Evolutionary conservation across 2,113 vertebrate species (phyloP).

Genomic region (Mormyrus lacerda): DNA sequence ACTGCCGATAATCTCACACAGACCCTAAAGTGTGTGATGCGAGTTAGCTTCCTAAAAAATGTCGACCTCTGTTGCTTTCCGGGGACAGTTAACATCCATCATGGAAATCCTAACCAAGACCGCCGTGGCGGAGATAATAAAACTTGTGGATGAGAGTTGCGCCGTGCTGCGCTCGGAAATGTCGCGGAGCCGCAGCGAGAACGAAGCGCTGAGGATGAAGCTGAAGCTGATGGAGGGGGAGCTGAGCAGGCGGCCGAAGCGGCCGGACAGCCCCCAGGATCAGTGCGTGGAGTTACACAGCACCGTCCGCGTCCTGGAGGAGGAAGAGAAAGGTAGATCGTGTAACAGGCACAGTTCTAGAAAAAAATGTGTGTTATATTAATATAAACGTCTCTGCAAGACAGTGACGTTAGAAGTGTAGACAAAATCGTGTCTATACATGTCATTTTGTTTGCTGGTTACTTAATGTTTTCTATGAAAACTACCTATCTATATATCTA

Average conservation of each 20-base stretch:
- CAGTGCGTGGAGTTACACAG: neutral
- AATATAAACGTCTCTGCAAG: neutral
- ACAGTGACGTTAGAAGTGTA: neutral
- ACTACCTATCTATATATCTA: neutral
- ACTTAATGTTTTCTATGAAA: neutral
- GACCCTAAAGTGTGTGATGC: neutral
- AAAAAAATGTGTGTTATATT: neutral
- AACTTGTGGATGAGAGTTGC: constrained; percentile 15
- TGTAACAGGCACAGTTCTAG: neutral
- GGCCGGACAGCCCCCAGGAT: neutral
- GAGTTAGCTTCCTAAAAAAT: neutral
- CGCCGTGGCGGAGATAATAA: constrained; percentile 12
- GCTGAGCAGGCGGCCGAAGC: neutral
- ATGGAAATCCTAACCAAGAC: constrained; percentile 13
- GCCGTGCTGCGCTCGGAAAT: neutral
- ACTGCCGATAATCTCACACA: neutral
- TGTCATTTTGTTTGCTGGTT: neutral
- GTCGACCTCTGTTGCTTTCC: constrained; percentile 9
- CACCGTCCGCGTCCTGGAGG: neutral
- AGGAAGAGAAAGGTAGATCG: neutral
- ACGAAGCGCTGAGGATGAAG: neutral
- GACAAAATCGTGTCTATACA: neutral
- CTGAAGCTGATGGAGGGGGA: constrained; percentile 6
- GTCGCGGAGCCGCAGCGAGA: constrained; percentile 1
- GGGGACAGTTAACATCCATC: constrained; percentile 9